Percentiles rank a stretch among this genome's conserved stretches.
Conservation (phyloP, 1,140 invertebrate genomes). For the Aphis gossypii region DNA sequence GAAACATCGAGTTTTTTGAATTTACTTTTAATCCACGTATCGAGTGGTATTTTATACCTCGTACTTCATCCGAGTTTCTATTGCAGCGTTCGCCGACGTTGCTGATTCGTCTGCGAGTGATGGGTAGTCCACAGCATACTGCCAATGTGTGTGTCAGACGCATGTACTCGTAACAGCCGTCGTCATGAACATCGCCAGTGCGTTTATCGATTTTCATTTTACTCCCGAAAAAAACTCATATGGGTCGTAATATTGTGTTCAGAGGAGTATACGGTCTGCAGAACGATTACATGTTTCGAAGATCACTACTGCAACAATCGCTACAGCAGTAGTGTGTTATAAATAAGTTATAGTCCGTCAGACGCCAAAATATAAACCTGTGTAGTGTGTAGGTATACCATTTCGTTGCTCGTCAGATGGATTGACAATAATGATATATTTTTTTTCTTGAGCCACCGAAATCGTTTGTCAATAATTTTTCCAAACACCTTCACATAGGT, state of each 20-base stretch:
- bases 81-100: neutral
- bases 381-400: too few relatives aligned
- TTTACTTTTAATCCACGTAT: neutral
- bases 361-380: too few relatives aligned
- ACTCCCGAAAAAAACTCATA: neutral
- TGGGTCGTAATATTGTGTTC: neutral
- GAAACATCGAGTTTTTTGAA: neutral
- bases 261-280: neutral
- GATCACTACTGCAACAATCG: neutral
- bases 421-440: neutral
- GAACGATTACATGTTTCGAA: neutral
- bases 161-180: conserved; percentile 9
- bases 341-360: neutral
- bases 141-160: neutral
- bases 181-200: neutral
- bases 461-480: neutral
- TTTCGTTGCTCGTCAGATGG: neutral
- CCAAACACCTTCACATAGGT: neutral
- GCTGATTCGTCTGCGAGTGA: neutral
- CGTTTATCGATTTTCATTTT: neutral
- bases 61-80: neutral
- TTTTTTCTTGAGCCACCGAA: neutral
- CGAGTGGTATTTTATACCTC: neutral
- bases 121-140: neutral
- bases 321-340: neutral